These are phyloP conservation scores for Eupeodes latifasciatus DNA, from an alignment of 2,888 invertebrate species.

Conservation along the genomic window DNA sequence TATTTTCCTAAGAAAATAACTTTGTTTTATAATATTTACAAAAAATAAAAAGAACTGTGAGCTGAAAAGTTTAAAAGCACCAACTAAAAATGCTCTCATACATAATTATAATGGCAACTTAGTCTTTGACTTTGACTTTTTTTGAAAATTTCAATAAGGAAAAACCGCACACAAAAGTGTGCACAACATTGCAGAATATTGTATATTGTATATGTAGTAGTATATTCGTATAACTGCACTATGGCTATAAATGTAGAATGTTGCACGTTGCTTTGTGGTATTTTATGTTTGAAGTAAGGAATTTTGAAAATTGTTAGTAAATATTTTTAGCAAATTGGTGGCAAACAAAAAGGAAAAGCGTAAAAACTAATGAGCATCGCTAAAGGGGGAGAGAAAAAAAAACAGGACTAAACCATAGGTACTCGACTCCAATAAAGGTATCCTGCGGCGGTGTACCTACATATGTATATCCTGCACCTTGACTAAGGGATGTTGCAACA, in stretches of 20 bases:
- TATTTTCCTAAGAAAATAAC: constrained; percentile 45
- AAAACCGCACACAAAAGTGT: background rate
- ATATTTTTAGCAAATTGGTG: constrained; percentile 18
- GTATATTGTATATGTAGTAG: too few relatives aligned
- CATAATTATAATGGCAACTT: constrained; percentile 29
- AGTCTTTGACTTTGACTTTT: constrained; percentile 21
- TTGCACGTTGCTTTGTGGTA: constrained; percentile 16
- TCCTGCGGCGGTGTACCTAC: too few relatives aligned
- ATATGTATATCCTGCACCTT: too few relatives aligned
- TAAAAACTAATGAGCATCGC: constrained; percentile 14
- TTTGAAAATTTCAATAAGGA: constrained; percentile 5
- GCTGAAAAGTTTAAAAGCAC: constrained; percentile 41
- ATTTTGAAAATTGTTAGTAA: constrained; percentile 9
- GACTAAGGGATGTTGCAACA: too few relatives aligned
- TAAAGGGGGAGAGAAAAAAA: background rate
- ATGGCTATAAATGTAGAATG: constrained; percentile 7
- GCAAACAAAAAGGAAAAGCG: constrained; percentile 16
- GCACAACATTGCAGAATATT: background rate
- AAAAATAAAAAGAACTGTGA: background rate
- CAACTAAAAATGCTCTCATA: constrained; percentile 16
- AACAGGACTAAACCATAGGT: too few relatives aligned
- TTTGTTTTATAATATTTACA: constrained; percentile 3
- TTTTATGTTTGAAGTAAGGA: constrained; percentile 9
- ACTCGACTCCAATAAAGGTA: too few relatives aligned
- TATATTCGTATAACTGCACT: background rate